A percentile compares a stretch with the other conserved stretches of the same genome.
Conservation (phyloP, 2,797 vertebrate genomes). For the Nannoperca obscura region DNA sequence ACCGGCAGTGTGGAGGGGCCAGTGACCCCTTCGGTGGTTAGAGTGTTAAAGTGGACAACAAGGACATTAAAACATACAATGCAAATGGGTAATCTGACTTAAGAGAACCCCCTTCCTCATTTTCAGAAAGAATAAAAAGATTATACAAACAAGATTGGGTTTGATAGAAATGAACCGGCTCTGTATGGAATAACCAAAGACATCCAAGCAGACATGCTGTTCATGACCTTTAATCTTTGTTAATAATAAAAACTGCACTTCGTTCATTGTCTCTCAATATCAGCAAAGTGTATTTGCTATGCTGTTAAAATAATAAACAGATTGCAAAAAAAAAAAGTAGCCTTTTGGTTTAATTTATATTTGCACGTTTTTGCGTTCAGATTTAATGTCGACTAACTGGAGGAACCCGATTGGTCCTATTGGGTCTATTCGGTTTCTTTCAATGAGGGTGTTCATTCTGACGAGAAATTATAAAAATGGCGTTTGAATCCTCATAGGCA, state of each 20-base stretch:
- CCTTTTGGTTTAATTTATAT: background rate
- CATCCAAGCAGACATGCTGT: background rate
- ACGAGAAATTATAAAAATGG: accelerated
- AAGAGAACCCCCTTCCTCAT: background rate
- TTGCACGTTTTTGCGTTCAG: constrained; percentile 49
- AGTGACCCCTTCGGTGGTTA: background rate
- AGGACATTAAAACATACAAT: background rate
- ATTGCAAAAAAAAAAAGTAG: background rate
- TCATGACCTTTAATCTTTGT: constrained; percentile 9
- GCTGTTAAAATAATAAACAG: background rate
- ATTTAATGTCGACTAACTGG: too few species aligned
- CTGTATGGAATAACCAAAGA: background rate
- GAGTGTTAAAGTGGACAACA: background rate
- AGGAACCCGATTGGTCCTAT: background rate
- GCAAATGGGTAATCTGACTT: background rate
- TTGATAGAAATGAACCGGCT: background rate
- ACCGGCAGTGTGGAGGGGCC: background rate
- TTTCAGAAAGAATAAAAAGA: background rate
- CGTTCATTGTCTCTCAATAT: background rate
- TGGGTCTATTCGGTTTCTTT: too few species aligned
- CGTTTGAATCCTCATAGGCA: accelerated
- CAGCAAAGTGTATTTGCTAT: background rate
- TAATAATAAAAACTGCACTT: background rate
- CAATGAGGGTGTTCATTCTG: accelerated
- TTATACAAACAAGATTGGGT: background rate